phyloP scores from a whole-genome alignment of 2,113 vertebrate species.

The Motacilla tschutschensis region DNA sequence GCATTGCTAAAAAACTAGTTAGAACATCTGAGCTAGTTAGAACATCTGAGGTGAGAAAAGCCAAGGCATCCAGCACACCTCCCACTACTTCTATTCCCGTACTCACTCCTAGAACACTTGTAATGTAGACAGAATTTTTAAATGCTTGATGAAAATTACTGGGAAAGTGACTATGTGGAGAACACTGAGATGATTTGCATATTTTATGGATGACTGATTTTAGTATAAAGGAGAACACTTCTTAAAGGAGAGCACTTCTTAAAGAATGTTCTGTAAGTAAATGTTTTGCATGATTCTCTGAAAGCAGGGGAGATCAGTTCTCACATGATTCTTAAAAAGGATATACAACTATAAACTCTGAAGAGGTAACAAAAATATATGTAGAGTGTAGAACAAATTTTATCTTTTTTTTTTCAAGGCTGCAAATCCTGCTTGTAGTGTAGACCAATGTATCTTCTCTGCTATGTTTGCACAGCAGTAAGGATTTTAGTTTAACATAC shows the following conservation, averaged over 20 bases:
- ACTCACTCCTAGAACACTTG: neutral
- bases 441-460: neutral
- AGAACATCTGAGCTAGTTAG: neutral
- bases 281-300: neutral
- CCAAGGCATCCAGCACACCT: neutral
- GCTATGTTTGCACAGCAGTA: neutral
- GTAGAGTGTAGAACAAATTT: neutral
- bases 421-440: neutral
- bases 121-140: neutral
- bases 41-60: neutral
- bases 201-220: neutral
- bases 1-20: neutral
- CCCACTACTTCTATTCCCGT: neutral
- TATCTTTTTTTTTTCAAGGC: neutral
- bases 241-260: neutral
- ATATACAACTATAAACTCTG: neutral
- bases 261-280: neutral
- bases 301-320: neutral
- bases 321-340: neutral
- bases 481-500: neutral
- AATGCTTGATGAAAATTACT: neutral
- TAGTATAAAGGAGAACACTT: neutral
- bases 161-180: neutral
- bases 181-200: neutral
- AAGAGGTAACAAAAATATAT: neutral